phyloP scores from a whole-genome alignment of 2,113 vertebrate genomes.

The Trogon melanurus region DNA sequence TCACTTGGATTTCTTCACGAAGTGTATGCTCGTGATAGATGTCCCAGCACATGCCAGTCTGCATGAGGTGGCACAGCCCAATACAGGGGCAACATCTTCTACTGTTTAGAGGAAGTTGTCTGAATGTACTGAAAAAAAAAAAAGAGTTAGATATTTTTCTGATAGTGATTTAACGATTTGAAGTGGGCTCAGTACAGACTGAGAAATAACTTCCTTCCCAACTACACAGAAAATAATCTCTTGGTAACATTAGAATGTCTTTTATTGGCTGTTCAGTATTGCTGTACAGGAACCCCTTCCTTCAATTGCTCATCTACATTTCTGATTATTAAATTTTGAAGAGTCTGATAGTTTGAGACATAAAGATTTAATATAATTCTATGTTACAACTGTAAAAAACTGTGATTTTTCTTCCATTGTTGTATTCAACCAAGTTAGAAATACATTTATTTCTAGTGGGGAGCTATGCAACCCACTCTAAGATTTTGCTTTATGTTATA shows the following conservation, averaged over 20 bases:
- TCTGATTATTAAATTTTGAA: constrained; percentile 53
- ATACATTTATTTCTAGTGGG: background rate
- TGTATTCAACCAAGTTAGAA: background rate
- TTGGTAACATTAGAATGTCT: background rate
- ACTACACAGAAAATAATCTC: background rate
- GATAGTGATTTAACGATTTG: background rate
- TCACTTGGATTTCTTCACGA: background rate
- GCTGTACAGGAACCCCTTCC: background rate
- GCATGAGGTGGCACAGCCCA: background rate
- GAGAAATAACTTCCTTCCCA: background rate
- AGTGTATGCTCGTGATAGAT: background rate
- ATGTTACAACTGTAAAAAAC: background rate
- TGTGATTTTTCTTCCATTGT: background rate
- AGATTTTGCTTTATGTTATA: background rate
- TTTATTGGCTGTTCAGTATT: background rate
- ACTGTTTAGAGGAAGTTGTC: background rate
- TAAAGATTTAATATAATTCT: constrained; percentile 36
- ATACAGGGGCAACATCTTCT: background rate
- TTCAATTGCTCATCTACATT: background rate
- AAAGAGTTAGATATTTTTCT: background rate
- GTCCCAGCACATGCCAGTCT: background rate
- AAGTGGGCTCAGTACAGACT: background rate
- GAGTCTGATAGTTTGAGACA: background rate
- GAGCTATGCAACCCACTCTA: background rate
- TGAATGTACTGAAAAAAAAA: background rate